Conservation (phyloP, 2,888 invertebrate species). For the Rugalucina vietnamica region DNA sequence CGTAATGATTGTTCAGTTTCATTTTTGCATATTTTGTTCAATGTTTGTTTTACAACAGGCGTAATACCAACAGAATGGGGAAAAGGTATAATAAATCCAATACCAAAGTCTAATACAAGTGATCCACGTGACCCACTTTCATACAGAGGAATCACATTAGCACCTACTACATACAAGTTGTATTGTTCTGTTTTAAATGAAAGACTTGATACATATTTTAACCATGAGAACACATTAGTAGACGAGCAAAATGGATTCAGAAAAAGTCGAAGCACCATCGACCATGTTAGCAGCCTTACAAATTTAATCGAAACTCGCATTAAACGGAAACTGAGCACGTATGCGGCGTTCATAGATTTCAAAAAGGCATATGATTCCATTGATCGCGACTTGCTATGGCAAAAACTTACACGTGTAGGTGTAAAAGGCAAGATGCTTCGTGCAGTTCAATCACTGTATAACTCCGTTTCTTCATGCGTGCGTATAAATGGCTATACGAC, state of each 20-base stretch:
- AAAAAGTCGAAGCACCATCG: slow-evolving; percentile 9
- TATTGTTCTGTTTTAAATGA: slow-evolving; percentile 33
- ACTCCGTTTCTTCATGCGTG: slow-evolving; percentile 19
- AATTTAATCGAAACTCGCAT: slow-evolving; percentile 24
- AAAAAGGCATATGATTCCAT: slow-evolving; percentile 25
- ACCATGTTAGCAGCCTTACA: slow-evolving; percentile 19
- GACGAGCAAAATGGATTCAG: slow-evolving; percentile 47
- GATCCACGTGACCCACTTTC: slow-evolving; percentile 27
- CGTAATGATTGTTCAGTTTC: slow-evolving; percentile 10
- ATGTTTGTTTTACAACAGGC: slow-evolving; percentile 22
- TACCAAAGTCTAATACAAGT: slow-evolving; percentile 14
- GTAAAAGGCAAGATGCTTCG: slow-evolving; percentile 6
- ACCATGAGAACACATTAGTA: background rate
- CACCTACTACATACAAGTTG: slow-evolving; percentile 23
- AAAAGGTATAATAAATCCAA: slow-evolving; percentile 35
- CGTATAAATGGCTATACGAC: slow-evolving; percentile 26
- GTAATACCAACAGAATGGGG: slow-evolving; percentile 31
- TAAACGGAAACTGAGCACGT: slow-evolving; percentile 12
- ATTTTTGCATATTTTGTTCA: slow-evolving; percentile 19
- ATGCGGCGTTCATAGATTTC: slow-evolving; percentile 33
- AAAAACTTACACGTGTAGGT: background rate
- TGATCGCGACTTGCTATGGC: slow-evolving; percentile 7
- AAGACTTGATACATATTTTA: background rate
- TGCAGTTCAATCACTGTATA: slow-evolving; percentile 27
- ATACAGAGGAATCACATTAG: slow-evolving; percentile 36